A percentile compares a stretch with the other conserved stretches of the same genome.
Evolutionary conservation across 2,888 invertebrate species (phyloP).

Genomic region (Kryphioiulus occultus): DNA sequence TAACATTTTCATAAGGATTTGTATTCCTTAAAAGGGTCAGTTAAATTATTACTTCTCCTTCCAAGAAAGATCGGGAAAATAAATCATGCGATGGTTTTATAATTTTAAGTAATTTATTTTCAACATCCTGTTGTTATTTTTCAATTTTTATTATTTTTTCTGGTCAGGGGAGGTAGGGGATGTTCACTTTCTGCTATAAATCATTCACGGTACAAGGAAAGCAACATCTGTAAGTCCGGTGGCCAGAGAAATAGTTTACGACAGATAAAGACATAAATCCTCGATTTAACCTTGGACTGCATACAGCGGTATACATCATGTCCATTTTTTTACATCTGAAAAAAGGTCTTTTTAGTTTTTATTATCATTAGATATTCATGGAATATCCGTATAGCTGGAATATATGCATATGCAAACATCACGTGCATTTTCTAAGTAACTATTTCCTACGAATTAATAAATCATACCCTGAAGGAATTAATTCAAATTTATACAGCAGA

Average conservation of each 20-base stretch:
- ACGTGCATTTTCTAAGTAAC: background rate
- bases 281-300: background rate
- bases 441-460: background rate
- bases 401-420: background rate
- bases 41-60: background rate
- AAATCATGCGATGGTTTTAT: background rate
- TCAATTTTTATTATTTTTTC: background rate
- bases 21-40: background rate
- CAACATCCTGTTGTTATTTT: background rate
- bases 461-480: background rate
- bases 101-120: background rate
- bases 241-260: background rate
- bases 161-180: background rate
- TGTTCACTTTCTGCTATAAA: background rate
- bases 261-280: background rate
- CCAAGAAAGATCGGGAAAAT: background rate
- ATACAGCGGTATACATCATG: background rate
- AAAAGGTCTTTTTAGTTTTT: background rate
- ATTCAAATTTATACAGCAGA: background rate
- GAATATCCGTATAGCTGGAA: background rate
- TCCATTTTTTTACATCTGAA: background rate
- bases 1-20: background rate
- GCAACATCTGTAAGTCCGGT: background rate
- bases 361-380: background rate
- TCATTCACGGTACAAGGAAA: conserved; percentile 9